Base-by-base conservation (phyloP, 2,797 vertebrate genomes). In the Schizopygopsis malacanthus region DNA sequence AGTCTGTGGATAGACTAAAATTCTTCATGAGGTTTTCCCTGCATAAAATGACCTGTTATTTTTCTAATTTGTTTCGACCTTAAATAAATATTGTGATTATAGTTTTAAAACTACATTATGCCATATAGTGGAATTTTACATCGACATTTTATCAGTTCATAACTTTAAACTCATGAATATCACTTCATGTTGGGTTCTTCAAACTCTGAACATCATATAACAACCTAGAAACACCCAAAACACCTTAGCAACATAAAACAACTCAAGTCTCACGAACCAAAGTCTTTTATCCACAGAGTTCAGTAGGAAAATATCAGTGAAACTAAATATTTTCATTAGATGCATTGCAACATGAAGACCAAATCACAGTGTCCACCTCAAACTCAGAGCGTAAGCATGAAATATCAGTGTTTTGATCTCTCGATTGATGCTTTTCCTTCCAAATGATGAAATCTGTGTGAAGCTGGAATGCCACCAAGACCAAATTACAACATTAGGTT, bases 401-500 rank as follows among this genome's bases (percentile, higher is more conserved):
- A 37, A 15, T 81, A 18, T 70, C 39, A 28, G 33, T 5, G 41
- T 28, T 33, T 47, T 50, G 28, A 50, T 67, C n/a, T 41, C 69
- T 72, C 33, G 6, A 2, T 28, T 59, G 72, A 63, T 33, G 45
- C 75, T 47, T 71, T 71, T 75, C 10, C n/a, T 47, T 82, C 59
- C n/a, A 28, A 7, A 71, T 43, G 39, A 25, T 47, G 2, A 47
- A 73, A 47, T 63, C 9, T 73, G 25, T 81, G 39, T 22, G 20
- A 12, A 72, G 52, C 37, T 71, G 4, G n/a, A 47, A 61, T 13
- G 3, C 22, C 6, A 43, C 33, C 18, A 6, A 61, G 11, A 25
- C 69, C 70, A 73, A 22, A 73, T 73, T 18, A 65, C 25, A 82
- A 28, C 22, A 11, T 33, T 63, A 37, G 39, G 54, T 59, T 81